Conservation (phyloP, 2,113 vertebrate species). For the Mohoua ochrocephala region DNA sequence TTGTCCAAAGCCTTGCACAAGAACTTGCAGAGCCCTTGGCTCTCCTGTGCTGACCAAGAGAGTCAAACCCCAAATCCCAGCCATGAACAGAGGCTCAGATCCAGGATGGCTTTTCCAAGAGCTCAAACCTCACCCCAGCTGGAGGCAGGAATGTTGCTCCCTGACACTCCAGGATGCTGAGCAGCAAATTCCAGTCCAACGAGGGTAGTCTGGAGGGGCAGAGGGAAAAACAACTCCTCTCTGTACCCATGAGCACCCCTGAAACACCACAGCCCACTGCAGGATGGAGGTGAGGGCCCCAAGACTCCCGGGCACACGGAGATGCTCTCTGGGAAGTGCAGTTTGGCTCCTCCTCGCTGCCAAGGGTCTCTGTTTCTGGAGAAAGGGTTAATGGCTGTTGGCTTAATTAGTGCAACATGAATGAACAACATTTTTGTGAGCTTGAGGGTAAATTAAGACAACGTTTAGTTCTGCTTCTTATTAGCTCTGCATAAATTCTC, state of each 20-base stretch:
- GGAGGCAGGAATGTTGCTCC: fast-evolving
- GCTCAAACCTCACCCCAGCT: neutral
- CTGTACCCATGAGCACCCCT: fast-evolving
- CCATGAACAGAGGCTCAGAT: fast-evolving
- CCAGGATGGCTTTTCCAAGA: neutral
- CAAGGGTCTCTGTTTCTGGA: neutral
- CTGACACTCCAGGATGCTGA: fast-evolving
- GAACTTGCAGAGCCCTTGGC: too few species aligned
- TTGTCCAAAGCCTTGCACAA: fast-evolving
- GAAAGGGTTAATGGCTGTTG: constrained; percentile 59
- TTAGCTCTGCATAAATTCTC: constrained; percentile 72
- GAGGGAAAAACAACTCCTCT: neutral
- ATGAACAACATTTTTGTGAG: constrained; percentile 48
- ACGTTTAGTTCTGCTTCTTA: constrained; percentile 66
- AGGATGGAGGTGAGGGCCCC: too few species aligned
- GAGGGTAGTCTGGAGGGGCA: fast-evolving
- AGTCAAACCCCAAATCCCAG: neutral
- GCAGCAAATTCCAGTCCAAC: fast-evolving
- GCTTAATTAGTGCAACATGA: constrained; percentile 66
- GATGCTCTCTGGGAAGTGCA: neutral
- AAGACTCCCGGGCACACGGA: too few species aligned
- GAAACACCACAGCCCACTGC: fast-evolving
- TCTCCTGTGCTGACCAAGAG: fast-evolving
- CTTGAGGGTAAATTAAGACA: constrained; percentile 72
- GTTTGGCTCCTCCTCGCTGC: neutral